A percentile compares a stretch with the other conserved stretches of the same genome.
Evolutionary conservation across 1,140 invertebrate genomes (phyloP).

Genomic region (Brachionus calyciflorus): DNA sequence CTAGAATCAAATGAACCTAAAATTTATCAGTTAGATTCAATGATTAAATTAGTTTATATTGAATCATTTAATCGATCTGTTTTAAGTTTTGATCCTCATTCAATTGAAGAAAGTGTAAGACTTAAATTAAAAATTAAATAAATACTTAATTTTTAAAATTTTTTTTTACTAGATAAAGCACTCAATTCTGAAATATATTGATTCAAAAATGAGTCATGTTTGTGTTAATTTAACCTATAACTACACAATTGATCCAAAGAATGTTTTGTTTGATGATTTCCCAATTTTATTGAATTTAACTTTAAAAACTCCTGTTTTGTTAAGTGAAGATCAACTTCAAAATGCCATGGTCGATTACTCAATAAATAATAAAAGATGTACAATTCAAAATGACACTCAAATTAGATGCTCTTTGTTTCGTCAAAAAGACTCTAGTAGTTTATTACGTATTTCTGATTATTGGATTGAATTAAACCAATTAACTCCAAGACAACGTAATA

Average conservation of each 20-base stretch:
- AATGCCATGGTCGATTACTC: constrained; percentile 22
- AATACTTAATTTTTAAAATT: neutral
- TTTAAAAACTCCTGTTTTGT: neutral
- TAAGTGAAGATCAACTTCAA: constrained; percentile 1
- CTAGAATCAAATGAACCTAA: no score
- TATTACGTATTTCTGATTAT: constrained; percentile 30
- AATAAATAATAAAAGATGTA: constrained; percentile 9
- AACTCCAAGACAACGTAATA: neutral
- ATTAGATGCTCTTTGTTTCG: constrained; percentile 16
- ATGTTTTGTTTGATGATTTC: neutral
- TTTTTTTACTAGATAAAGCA: constrained; percentile 26
- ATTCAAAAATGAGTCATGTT: constrained; percentile 1
- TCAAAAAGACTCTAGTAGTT: constrained; percentile 12
- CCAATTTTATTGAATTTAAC: neutral
- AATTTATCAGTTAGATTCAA: no score
- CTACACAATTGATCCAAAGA: neutral
- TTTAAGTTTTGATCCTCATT: neutral
- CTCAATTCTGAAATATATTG: neutral
- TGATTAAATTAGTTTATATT: no score
- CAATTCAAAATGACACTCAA: neutral
- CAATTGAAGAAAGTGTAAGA: neutral
- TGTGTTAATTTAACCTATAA: neutral
- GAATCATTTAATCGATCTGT: no score
- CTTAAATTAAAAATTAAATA: neutral
- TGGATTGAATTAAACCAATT: constrained; percentile 16